These are phyloP conservation scores for Ectemnius continuus DNA, from an alignment of 2,888 invertebrate species.

Conservation along the genomic window DNA sequence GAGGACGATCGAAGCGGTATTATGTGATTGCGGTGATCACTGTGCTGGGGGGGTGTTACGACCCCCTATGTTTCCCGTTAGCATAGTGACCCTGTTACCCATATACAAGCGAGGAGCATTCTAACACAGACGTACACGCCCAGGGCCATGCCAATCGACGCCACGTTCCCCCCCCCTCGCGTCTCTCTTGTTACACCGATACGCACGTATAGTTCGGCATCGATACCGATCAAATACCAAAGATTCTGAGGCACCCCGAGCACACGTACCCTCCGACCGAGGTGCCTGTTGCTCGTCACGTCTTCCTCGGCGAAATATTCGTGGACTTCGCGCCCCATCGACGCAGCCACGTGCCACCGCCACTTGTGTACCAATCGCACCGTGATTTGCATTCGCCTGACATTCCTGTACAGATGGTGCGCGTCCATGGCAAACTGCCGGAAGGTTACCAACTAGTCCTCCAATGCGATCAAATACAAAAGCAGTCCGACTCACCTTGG, in stretches of 20 bases:
- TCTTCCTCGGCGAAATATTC: constrained; percentile 58
- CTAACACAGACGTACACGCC: constrained; percentile 55
- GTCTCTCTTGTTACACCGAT: constrained; percentile 57
- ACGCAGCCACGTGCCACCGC: background rate
- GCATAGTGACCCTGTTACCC: constrained; percentile 73
- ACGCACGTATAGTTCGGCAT: constrained; percentile 64
- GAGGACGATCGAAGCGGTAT: constrained; percentile 49
- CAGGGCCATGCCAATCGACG: constrained; percentile 38
- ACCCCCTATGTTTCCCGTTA: constrained; percentile 63
- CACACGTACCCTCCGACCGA: constrained; percentile 60
- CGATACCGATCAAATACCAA: constrained; percentile 75
- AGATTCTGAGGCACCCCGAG: constrained; percentile 74
- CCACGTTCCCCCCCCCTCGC: constrained; percentile 33
- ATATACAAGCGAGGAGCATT: constrained; percentile 56
- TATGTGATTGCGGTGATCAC: constrained; percentile 49
- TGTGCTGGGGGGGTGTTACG: constrained; percentile 47
- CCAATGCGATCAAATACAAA: no score
- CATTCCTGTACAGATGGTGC: no score
- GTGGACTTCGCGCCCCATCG: constrained; percentile 48
- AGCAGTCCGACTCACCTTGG: no score
- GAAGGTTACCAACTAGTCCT: no score
- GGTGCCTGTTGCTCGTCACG: constrained; percentile 64
- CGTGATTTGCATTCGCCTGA: background rate
- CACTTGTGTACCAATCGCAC: background rate
- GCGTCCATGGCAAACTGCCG: no score